Base-by-base conservation (phyloP, 1,140 invertebrate genomes). In the Drosophila obscura region DNA sequence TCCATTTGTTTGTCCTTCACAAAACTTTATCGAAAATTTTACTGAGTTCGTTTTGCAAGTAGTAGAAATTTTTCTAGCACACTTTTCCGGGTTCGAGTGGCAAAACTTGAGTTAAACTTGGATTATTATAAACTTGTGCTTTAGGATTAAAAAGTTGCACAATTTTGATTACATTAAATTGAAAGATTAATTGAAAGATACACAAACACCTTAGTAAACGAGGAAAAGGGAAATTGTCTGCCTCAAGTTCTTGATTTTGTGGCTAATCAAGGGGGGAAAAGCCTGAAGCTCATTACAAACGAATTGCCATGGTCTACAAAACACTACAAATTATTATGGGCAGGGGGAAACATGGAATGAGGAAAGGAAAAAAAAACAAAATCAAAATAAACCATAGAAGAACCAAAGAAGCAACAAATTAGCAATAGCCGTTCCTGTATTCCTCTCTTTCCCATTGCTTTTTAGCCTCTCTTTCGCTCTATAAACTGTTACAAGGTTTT, bases 401-500 rank as follows among this genome's bases (percentile, higher is more conserved):
- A 31, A 19, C 19, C 19, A 69, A 49, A 49, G 52, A 59, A 75
- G 63, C 76, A 82, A 82, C 80, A 82, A 83, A 82, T 83, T 82
- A 82, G 80, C 80, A 82, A 82, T 65, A 82, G 63, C 78, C 68
- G 56, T 73, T 60, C 48, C 35, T 49, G n/a, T 13, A 44, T 35
- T 53, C 4, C 9, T 56, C 50, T 41, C 43, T 49, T 48, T 68
- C 24, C 28, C 4, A 5, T 2, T 26, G 24, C 4, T 16, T 41
- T 31, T 48, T 7, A 39, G 28, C 13, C 31, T 69, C 65, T 69
- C 67, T 50, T 50, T 71, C 39, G 65, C 51, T 58, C 56, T 44
- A 57, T 53, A 78, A 82, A 82, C 66, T 83, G 71, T 84, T 84
- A 83, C 80, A 83, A 83, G 80, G 80, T 80, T 73, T 64, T 62